Percentiles rank a stretch among this genome's conserved stretches.
phyloP scores from a whole-genome alignment of 2,113 vertebrate genomes.

The Eulacestoma nigropectus region DNA sequence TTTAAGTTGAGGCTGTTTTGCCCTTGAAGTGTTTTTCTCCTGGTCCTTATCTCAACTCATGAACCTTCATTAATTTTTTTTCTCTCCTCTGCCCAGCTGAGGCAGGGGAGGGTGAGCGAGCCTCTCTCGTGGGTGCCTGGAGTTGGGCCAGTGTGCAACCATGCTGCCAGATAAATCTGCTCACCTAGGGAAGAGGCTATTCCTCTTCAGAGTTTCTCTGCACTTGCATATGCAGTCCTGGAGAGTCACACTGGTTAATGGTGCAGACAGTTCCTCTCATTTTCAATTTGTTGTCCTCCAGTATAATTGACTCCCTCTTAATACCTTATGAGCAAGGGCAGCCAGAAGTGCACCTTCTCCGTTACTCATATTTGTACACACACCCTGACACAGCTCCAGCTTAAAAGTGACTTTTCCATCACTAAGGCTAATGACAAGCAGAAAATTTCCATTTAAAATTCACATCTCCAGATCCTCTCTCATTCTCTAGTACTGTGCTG shows the following conservation, averaged over 20 bases:
- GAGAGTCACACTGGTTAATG: background rate
- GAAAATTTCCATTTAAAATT: background rate
- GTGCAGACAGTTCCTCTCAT: background rate
- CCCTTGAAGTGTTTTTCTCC: background rate
- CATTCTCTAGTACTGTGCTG: background rate
- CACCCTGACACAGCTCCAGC: background rate
- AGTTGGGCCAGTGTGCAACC: background rate
- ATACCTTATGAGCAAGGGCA: background rate
- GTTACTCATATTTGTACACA: background rate
- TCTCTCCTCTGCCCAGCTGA: background rate
- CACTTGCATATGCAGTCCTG: background rate
- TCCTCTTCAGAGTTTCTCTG: background rate
- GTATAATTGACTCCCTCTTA: background rate
- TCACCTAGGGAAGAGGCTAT: background rate
- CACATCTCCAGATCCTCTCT: background rate
- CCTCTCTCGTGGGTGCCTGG: background rate
- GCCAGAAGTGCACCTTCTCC: background rate
- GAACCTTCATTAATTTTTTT: background rate
- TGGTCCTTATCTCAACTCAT: background rate
- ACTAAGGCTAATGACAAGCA: background rate
- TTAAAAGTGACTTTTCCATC: background rate
- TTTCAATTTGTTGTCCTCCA: constrained; percentile 18
- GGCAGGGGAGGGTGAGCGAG: background rate
- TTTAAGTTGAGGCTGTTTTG: background rate
- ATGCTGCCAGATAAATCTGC: background rate